Conservation (phyloP, 2,888 invertebrate species). For the Drosophila colorata region DNA sequence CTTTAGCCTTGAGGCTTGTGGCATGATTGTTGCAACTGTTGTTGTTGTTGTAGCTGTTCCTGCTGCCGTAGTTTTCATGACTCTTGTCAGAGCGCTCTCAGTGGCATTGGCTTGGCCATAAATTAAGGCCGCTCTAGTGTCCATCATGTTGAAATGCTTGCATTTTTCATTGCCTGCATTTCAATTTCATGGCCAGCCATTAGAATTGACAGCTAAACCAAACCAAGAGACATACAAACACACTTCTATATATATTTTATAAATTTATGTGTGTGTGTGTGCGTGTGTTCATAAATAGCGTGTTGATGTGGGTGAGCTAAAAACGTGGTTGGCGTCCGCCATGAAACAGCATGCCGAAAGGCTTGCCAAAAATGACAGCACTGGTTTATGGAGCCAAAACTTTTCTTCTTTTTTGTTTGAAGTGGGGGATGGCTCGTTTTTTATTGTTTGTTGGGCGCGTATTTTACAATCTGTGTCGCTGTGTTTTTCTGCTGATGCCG, state of each 20-base stretch:
- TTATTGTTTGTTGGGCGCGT: slow-evolving; percentile 36
- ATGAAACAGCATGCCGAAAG: slow-evolving; percentile 23
- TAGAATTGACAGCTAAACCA: slow-evolving; percentile 67
- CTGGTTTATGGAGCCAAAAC: slow-evolving; percentile 33
- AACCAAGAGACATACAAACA: slow-evolving; percentile 18
- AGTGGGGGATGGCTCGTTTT: slow-evolving; percentile 3
- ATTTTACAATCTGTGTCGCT: slow-evolving; percentile 51
- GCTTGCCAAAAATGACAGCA: slow-evolving; percentile 43
- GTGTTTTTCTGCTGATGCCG: slow-evolving; percentile 14
- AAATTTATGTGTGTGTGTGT: slow-evolving; percentile 1
- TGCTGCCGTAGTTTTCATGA: slow-evolving; percentile 15
- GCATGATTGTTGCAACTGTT: slow-evolving; percentile 12
- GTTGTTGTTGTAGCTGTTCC: slow-evolving; percentile 8
- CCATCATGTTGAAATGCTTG: slow-evolving; percentile 75
- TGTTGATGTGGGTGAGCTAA: slow-evolving; percentile 48
- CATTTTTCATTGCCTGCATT: slow-evolving; percentile 75
- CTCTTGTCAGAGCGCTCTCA: slow-evolving; percentile 21
- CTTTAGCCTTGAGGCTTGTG: slow-evolving; percentile 25
- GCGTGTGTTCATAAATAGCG: slow-evolving; percentile 36
- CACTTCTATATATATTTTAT: neutral
- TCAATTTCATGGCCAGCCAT: slow-evolving; percentile 75
- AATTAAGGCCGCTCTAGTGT: slow-evolving; percentile 65
- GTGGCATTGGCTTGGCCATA: slow-evolving; percentile 53
- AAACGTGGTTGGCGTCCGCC: slow-evolving; percentile 24
- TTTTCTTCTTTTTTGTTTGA: slow-evolving; percentile 13